These are phyloP conservation scores for Kryphioiulus occultus DNA, from an alignment of 2,888 invertebrate genomes.

Conservation along the genomic window DNA sequence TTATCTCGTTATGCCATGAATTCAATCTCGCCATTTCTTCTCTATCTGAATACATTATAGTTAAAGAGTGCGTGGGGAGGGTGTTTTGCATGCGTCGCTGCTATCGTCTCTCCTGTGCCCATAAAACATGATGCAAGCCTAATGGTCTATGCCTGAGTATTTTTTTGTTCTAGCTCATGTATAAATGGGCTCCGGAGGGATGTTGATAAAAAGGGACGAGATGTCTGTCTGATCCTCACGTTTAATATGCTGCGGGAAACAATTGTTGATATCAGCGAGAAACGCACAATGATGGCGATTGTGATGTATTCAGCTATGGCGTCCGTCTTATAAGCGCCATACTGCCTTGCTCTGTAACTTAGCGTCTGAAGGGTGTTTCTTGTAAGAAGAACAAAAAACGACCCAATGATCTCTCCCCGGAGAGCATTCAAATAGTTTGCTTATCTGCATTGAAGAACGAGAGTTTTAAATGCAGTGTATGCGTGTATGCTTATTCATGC, in stretches of 20 bases:
- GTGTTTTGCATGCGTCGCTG: constrained; percentile 10
- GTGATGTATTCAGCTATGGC: neutral
- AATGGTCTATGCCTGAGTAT: constrained; percentile 42
- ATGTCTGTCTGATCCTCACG: constrained; percentile 39
- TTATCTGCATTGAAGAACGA: neutral
- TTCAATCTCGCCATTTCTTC: constrained; percentile 29
- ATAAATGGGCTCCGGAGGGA: constrained; percentile 27
- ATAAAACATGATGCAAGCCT: constrained; percentile 47
- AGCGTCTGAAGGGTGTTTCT: constrained; percentile 18
- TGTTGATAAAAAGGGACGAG: constrained; percentile 47
- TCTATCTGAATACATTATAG: constrained; percentile 44
- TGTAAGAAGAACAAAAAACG: neutral
- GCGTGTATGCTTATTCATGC: neutral
- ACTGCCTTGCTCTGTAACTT: neutral
- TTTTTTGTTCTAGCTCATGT: constrained; percentile 45
- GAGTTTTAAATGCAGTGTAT: neutral
- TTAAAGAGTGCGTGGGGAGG: constrained; percentile 44
- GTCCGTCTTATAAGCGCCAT: neutral
- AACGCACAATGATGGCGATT: constrained; percentile 37
- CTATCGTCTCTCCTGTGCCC: constrained; percentile 41
- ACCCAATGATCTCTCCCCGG: neutral
- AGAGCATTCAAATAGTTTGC: constrained; percentile 19
- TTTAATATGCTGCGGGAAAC: constrained; percentile 46
- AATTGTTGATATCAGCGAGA: constrained; percentile 46
- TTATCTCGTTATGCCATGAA: constrained; percentile 44